Base-by-base conservation (phyloP, 2,113 vertebrate species). In the Saiga tatarica region DNA sequence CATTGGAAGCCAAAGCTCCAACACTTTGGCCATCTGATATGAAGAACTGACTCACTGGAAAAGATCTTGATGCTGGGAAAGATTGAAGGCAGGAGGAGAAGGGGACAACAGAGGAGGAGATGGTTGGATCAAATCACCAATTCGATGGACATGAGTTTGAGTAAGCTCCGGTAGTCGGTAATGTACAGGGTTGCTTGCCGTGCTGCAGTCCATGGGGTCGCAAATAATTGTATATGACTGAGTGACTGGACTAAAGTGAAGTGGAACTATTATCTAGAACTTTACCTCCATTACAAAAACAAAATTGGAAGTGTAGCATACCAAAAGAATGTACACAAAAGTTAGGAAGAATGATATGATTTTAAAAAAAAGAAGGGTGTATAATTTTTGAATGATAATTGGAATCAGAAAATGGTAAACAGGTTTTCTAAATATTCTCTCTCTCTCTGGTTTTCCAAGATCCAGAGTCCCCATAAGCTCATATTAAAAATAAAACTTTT, bases 361-460 rank as follows among this genome's bases (percentile, higher is more conserved):
- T 50, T 17, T 11, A 39, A 28, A 91, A 28, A 25, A 12, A 53
- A 42, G 13, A 84, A 50, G 13, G 0, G 12, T 64, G 1, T 89
- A 85, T 10, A 71, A 15, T 55, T 96, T 76, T 94, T 87, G 26
- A 94, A 53, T 2, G 16, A 91, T 82, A 91, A 83, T 9, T 92
- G 15, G 30, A 53, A n/a, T 74, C 16, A 30, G 3, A 52, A 60
- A 74, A 94, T 25, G 6, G 14, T 28, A 91, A 87, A 45, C 30
- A 86, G 7, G 11, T 8, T 26, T 30, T 87, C 25, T 67, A 57
- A 53, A 55, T 25, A n/a, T 11, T 59, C 7, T 36, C 23, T 36
- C 11, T 84, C 25, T 85, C 81, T 53, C 64, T 26, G 12, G 2
- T 88, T 94, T 91, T 78, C 13, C 12, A 67, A 64, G 16, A 84